Base-by-base conservation (phyloP, 2,888 invertebrate species). In the Hetaerina titia region DNA sequence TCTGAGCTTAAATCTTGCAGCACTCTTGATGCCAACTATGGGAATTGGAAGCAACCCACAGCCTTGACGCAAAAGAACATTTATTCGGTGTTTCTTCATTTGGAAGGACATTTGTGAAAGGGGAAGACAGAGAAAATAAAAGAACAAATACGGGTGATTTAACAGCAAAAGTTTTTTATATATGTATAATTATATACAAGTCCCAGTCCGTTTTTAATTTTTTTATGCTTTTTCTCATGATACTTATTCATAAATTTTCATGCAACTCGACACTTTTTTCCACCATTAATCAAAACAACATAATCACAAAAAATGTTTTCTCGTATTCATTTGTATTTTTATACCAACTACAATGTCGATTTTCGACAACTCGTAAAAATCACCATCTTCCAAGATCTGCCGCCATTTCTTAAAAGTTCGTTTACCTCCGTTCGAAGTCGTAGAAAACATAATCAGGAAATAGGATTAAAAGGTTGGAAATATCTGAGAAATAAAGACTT, bases 121-220 rank as follows among this genome's bases (percentile, higher is more conserved):
- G 64, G 2, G 89, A 4, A 22, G 25, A 45, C 2, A 25, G 0
- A 45, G 19, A 56, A 92, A 64, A 56, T 69, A 90, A 69, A 64
- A 57, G 69, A 92, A 92, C 63, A 92, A 92, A 92, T 63, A 64
- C 31, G 69, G 64, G 69, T 69, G 56, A 45, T 92, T 92, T 92
- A 92, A 92, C 92, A 92, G 92, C 92, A 92, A 92, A 92, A 92
- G 92, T 92, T 92, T 92, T 92, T 92, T 92, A 92, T 92, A 92
- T 92, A 92, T 92, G 92, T 92, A 92, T 92, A 92, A 92, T 92
- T 92, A 92, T 92, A 92, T 92, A 92, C 92, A 92, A 92, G 92
- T 92, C 92, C 92, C 92, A 92, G 92, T 92, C 92, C 92, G 92
- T 69, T 92, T 92, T 89, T 69, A 69, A 92, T 92, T 92, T 92